These are phyloP conservation scores for Blennius ocellaris DNA, from an alignment of 2,113 vertebrate genomes.

Conservation along the genomic window DNA sequence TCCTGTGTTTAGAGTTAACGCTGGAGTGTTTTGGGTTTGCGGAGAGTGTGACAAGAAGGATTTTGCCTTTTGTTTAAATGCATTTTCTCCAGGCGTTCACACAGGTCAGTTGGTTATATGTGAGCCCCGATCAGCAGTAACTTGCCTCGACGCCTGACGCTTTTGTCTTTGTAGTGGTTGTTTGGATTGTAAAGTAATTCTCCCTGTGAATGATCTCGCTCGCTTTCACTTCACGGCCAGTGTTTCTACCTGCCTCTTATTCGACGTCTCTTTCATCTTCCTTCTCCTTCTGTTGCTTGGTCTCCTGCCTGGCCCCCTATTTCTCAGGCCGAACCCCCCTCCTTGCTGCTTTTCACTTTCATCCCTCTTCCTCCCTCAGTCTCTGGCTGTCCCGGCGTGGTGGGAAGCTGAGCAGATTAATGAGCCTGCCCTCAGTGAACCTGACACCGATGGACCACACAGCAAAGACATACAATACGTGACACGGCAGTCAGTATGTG, in stretches of 20 bases:
- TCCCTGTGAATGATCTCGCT: not conserved
- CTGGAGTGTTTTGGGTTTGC: not conserved
- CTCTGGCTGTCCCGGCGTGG: conserved; percentile 25
- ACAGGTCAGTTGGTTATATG: conserved; percentile 9
- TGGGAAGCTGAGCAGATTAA: conserved; percentile 52
- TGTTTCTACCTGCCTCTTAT: not conserved
- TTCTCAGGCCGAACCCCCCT: conserved; percentile 28
- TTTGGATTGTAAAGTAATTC: conserved; percentile 6
- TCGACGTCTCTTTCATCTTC: not conserved
- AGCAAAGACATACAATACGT: conserved; percentile 46
- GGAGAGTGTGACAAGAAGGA: conserved; percentile 23
- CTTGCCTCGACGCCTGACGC: not conserved
- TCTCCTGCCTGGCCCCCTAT: conserved; percentile 4
- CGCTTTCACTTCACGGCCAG: not conserved
- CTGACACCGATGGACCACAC: conserved; percentile 43
- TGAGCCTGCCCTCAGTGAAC: conserved; percentile 57
- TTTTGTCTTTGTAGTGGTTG: not conserved
- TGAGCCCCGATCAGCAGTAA: conserved; percentile 19
- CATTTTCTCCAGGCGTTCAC: conserved; percentile 27
- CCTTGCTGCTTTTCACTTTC: conserved; percentile 43
- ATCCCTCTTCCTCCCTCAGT: conserved; percentile 19
- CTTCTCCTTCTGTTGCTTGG: conserved; percentile 2
- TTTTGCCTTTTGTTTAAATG: conserved; percentile 17
- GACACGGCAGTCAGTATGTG: conserved; percentile 41
- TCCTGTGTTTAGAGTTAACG: not conserved